Base-by-base conservation (phyloP, 2,888 invertebrate species). In the Mimachlamys varia region DNA sequence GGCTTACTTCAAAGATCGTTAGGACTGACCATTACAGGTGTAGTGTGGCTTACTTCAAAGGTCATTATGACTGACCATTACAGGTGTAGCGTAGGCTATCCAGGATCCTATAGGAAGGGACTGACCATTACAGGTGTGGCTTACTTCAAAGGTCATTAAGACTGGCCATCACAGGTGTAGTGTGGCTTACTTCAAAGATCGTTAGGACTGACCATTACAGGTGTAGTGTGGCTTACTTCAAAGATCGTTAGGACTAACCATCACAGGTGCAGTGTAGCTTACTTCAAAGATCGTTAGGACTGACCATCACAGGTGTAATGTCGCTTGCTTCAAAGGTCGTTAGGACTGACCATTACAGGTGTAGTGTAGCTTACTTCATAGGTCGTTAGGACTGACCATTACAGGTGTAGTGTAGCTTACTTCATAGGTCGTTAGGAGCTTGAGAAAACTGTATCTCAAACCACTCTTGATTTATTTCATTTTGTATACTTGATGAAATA, bases 21-120 rank as follows among this genome's bases (percentile, higher is more conserved):
- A n/a, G 98, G 98, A 17, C 98, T 98, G 96, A 97, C 98, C 89
- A 99, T 99, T 89, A 97, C 97, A 94, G 98, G 98, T 97, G 92
- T 55, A n/a, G n/a, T n/a, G n/a, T n/a, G 3, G 44, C 44, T 44
- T 44, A 44, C 7, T 44, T 44, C 7, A 44, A 44, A 44, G 44
- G 7, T 44, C n/a, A n/a, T n/a, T n/a, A n/a, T n/a, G n/a, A n/a
- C n/a, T 98, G 97, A 98, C 95, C 97, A 97, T n/a, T 97, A 98
- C 92, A 96, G 97, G 89, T 97, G 97, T 76, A 99, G 99, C 92
- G 98, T 98, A 91, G 99, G 99, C 0, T 99, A 99, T 97, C 99
- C 99, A 0, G 98, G 98, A 94, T 98, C 98, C 0, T 98, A 98
- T 13, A 98, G 98, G n/a, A 99, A 99, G 96, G 98, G 98, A 17